A percentile compares a stretch with the other conserved stretches of the same genome.
These are phyloP conservation scores for Muscicapa adusta DNA, from an alignment of 2,113 vertebrate genomes.

Conservation along the genomic window DNA sequence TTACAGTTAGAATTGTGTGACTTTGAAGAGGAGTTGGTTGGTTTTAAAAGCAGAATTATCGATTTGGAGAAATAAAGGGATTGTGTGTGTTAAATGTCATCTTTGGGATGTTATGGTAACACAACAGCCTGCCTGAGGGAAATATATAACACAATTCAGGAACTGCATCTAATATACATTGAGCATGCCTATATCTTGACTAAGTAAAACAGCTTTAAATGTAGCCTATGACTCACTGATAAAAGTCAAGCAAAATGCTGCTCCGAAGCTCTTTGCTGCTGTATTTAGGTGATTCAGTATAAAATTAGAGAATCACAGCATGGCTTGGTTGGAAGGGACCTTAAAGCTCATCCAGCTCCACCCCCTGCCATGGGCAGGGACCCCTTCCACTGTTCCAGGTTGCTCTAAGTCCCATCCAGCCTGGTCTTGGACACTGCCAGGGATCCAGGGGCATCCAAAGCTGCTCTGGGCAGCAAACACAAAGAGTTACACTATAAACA, in stretches of 20 bases:
- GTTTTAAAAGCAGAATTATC: not conserved
- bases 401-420: not conserved
- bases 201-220: not conserved
- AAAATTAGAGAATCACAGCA: not conserved
- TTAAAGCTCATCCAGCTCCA: not conserved
- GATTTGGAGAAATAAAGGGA: not conserved
- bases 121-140: not conserved
- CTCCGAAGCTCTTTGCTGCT: not conserved
- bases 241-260: not conserved
- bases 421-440: not conserved
- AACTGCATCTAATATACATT: not conserved
- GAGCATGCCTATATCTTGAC: not conserved
- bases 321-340: not conserved
- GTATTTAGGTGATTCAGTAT: not conserved
- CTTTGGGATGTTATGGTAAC: not conserved
- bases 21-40: not conserved
- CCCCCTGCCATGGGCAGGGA: not conserved
- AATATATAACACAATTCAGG: not conserved
- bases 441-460: not conserved
- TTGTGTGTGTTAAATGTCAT: not conserved
- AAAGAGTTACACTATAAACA: not conserved
- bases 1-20: not conserved
- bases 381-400: accelerated
- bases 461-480: not conserved
- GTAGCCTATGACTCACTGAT: not conserved